Evolutionary conservation across 2,797 vertebrate genomes (phyloP).

Genomic region (Scolopax rusticola): DNA sequence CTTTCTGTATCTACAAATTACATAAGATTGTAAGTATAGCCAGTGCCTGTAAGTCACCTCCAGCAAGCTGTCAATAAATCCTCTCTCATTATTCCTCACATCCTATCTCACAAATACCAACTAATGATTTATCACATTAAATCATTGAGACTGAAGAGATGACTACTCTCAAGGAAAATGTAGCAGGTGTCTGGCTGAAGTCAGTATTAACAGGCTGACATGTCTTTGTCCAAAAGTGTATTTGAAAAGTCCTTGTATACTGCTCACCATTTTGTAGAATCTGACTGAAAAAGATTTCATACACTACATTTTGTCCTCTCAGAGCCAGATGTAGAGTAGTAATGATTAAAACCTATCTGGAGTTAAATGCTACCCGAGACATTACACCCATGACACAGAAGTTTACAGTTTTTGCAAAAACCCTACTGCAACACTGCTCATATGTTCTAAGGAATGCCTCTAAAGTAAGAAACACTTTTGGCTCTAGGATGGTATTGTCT

Average conservation of each 20-base stretch:
- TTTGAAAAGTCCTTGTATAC: background rate
- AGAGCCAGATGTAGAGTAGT: background rate
- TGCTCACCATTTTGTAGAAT: background rate
- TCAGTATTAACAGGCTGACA: background rate
- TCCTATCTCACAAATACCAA: background rate
- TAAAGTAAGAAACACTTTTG: background rate
- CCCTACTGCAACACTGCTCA: fast-evolving
- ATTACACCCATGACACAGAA: background rate
- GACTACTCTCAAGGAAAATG: background rate
- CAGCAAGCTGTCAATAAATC: background rate
- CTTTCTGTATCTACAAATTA: background rate
- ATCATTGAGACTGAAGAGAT: background rate
- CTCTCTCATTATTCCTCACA: background rate
- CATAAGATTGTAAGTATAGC: fast-evolving
- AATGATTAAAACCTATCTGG: background rate
- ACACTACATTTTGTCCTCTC: background rate
- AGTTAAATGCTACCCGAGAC: background rate
- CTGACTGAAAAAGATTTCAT: background rate
- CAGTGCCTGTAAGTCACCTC: background rate
- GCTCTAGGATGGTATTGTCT: background rate
- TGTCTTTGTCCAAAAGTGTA: background rate
- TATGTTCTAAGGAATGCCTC: background rate
- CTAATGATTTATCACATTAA: background rate
- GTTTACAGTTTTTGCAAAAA: background rate
- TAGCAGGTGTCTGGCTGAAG: background rate